These are phyloP conservation scores for Mus minutoides DNA, from an alignment of 2,797 vertebrate species.

Conservation along the genomic window DNA sequence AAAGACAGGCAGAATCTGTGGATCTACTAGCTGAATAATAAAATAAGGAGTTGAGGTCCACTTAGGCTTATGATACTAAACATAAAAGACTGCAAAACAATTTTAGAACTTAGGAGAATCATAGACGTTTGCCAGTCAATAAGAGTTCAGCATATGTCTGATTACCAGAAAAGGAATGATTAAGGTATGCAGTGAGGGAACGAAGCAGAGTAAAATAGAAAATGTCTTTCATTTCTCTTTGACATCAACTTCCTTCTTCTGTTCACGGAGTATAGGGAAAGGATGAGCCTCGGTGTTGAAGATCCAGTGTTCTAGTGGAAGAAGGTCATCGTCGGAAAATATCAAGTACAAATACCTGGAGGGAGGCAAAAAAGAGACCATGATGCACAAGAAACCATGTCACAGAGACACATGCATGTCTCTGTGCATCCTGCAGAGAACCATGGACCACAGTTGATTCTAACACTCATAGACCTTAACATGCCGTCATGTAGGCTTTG, in stretches of 20 bases:
- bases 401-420: not conserved
- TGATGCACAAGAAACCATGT: not conserved
- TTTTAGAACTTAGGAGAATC: conserved; percentile 81
- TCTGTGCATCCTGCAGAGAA: not conserved
- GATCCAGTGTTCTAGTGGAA: conserved; percentile 97
- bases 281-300: conserved; percentile 99
- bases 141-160: conserved; percentile 81
- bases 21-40: conserved; percentile 64
- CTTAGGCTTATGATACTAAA: conserved; percentile 80
- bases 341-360: conserved; percentile 96
- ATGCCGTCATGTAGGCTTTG: not conserved
- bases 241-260: conserved; percentile 86
- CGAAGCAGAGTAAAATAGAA: conserved; percentile 76
- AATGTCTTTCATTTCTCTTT: conserved; percentile 83
- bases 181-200: conserved; percentile 82
- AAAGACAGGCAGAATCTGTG: not conserved
- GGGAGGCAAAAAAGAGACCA: conserved; percentile 38
- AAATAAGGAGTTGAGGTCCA: conserved; percentile 64
- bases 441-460: not conserved
- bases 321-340: conserved; percentile 97
- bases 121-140: conserved; percentile 74
- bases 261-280: conserved; percentile 93
- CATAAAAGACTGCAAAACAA: conserved; percentile 89
- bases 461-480: not conserved
- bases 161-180: conserved; percentile 77